These are phyloP conservation scores for Rhynchotus rufescens DNA, from an alignment of 2,797 vertebrate species.

Conservation along the genomic window DNA sequence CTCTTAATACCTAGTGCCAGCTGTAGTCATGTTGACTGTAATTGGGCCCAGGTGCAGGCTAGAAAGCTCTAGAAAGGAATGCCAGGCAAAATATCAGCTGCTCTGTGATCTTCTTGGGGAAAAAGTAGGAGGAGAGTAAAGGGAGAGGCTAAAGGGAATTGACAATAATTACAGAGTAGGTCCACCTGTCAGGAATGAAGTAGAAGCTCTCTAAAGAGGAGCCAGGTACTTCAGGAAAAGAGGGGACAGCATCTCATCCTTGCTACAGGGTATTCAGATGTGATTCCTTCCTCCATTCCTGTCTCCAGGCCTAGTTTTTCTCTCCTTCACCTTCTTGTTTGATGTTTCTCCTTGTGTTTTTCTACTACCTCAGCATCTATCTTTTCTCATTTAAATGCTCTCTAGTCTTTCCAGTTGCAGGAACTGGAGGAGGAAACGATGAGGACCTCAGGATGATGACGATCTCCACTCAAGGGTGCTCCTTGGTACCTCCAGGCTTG, in stretches of 20 bases:
- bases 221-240: not conserved
- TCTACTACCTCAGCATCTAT: not conserved
- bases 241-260: not conserved
- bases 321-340: not conserved
- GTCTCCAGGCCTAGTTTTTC: not conserved
- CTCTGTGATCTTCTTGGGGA: not conserved
- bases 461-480: not conserved
- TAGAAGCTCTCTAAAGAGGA: not conserved
- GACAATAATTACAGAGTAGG: not conserved
- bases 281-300: not conserved
- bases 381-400: not conserved
- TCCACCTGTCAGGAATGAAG: not conserved
- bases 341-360: not conserved
- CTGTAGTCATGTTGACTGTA: not conserved
- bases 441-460: not conserved
- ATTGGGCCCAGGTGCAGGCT: not conserved
- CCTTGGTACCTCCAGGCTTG: not conserved
- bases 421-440: not conserved
- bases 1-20: not conserved
- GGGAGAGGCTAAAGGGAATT: not conserved
- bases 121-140: not conserved
- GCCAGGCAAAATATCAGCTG: not conserved
- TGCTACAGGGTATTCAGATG: not conserved
- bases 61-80: not conserved
- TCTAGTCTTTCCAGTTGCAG: not conserved